Percentiles rank a stretch among this genome's conserved stretches.
Evolutionary conservation across 2,113 vertebrate species (phyloP).

Genomic region (Dicaeum eximium): DNA sequence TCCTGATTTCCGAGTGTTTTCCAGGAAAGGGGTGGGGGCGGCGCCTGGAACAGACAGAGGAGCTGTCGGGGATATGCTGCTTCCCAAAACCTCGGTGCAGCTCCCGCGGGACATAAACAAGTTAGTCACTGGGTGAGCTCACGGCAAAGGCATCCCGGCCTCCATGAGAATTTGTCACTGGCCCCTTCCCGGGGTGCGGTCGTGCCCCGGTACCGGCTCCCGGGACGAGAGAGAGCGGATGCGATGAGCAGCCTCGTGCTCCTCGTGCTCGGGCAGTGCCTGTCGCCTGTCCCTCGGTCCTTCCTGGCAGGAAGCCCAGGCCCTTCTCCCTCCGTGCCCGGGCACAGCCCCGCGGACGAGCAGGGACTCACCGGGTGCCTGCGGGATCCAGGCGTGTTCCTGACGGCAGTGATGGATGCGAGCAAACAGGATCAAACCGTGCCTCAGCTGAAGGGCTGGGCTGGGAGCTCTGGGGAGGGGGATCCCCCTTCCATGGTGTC

Average conservation of each 20-base stretch:
- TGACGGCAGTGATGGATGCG: accelerated
- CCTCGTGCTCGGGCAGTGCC: not conserved
- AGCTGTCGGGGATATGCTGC: not conserved
- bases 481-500: not conserved
- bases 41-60: not conserved
- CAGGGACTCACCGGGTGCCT: not conserved
- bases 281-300: not conserved
- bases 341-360: not conserved
- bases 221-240: not conserved
- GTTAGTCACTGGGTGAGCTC: constrained; percentile 43
- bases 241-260: not conserved
- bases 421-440: accelerated
- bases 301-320: not conserved
- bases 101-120: constrained; percentile 36
- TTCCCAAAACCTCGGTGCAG: not conserved
- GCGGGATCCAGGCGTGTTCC: not conserved
- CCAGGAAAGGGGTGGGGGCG: not conserved
- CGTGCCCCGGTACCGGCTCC: not conserved
- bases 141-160: constrained; percentile 9
- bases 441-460: not conserved
- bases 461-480: accelerated
- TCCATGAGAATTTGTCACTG: constrained; percentile 32
- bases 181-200: not conserved
- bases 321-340: not conserved
- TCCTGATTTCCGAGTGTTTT: not conserved